A percentile compares a stretch with the other conserved stretches of the same genome.
phyloP scores from a whole-genome alignment of 2,888 invertebrate genomes.

The Eledone cirrhosa region DNA sequence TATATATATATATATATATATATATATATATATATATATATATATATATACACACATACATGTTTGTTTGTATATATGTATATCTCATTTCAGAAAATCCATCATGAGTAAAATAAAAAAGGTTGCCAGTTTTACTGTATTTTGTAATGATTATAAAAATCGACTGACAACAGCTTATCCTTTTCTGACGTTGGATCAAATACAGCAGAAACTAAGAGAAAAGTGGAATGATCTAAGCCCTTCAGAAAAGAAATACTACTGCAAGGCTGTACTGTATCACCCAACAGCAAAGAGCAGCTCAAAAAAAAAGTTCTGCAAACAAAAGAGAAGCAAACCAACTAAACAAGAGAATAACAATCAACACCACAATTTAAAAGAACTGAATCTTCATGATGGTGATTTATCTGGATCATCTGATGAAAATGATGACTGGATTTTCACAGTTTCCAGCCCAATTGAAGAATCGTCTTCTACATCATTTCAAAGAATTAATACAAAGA shows the following conservation, averaged over 20 bases:
- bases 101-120: constrained; percentile 26
- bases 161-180: constrained; percentile 46
- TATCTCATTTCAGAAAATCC: constrained; percentile 45
- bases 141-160: constrained; percentile 41
- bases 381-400: neutral
- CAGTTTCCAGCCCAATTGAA: neutral
- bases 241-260: constrained; percentile 36
- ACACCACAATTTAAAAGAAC: neutral
- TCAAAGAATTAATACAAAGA: neutral
- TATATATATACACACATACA: no score
- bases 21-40: no score
- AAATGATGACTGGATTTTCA: neutral
- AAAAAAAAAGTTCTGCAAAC: constrained; percentile 14
- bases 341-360: constrained; percentile 4
- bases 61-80: no score
- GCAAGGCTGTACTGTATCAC: constrained; percentile 37
- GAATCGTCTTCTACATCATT: neutral
- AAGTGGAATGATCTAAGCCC: constrained; percentile 44
- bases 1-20: neutral
- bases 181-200: constrained; percentile 50
- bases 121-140: constrained; percentile 38
- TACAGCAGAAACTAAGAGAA: constrained; percentile 47
- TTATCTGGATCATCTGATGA: neutral
- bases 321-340: constrained; percentile 20
- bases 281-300: constrained; percentile 31